Base-by-base conservation (phyloP, 2,888 invertebrate species). In the Drosophila helvetica region DNA sequence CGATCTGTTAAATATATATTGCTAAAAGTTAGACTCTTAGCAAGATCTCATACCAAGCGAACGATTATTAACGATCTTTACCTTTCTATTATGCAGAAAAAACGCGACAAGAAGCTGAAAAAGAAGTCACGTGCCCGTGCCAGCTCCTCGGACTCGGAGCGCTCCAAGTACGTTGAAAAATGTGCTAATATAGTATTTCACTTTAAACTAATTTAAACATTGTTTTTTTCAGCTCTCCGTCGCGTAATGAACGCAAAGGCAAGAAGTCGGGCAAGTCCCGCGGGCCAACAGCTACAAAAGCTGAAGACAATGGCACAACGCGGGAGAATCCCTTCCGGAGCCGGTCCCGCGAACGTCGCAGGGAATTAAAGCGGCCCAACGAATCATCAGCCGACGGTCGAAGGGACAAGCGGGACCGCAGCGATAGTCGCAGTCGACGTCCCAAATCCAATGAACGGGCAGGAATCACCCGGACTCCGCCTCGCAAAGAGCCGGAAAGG, bases 21-120 rank as follows among this genome's bases (percentile, higher is more conserved):
- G 80, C 83, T 80, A 78, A 77, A 38, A 74, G 69, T 80, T 79
- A 77, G 79, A 77, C 73, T 75, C 59, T 75, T 78, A 62, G 76
- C 80, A 74, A 78, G 64, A 70, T 69, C 25, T 10, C 48, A 42
- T 38, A 17, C 18, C 33, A 38, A 15, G 4, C 43, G 10, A 19
- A 15, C 19, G 8, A 7, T 47, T 74, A 51, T 47, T 84, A 65
- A 86, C 48, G 42, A 53, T 15, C 38, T 6, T 0, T 0, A 64
- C 15, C 79, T 38, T 81, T 83, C 59, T 78, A 76, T 88, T 88
- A 82, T 82, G 92, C 93, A 94, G 93, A 94, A 94, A 92, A 94
- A 93, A 91, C 92, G 93, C 75, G 89, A 90, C 60, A 94, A 94
- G 91, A 94, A 93, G 92, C 94, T 93, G 88, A 93, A 93, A 92